Base-by-base conservation (phyloP, 2,113 vertebrate species). In the Dromaius novaehollandiae region DNA sequence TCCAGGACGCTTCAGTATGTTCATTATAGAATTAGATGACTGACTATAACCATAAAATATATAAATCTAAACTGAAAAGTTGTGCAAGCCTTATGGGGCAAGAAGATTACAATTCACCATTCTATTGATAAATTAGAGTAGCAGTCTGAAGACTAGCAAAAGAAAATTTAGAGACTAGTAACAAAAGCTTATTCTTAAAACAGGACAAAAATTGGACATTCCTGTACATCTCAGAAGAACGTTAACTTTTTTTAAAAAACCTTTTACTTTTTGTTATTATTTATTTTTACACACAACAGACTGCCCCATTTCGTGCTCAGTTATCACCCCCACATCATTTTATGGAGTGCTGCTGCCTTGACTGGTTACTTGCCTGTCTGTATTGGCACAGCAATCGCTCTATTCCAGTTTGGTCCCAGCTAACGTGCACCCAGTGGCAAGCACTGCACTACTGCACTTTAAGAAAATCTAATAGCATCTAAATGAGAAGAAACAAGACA, bases 151-250 rank as follows among this genome's bases (percentile, higher is more conserved):
- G 34, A 30, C 42, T 19, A 44, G 56, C 13, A 74, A 70, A 44
- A 70, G 25, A 60, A 76, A 86, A 65, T 9, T 38, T 28, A 75
- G 17, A 70, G 14, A 6, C 8, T 32, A n/a, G 32, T 56, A 56
- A 86, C 14, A 76, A 90, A 77, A 56, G 32, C 64, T 74, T 80
- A 16, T 42, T 82, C 56, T 86, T 48, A 48, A n/a, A 92, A 77
- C 8, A 56, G 11, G 9, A 69, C 7, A 46, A 28, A 56, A 79
- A n/a, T 42, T 56, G 2, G 24, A 42, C 64, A 50, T 16, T 77
- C 7, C 32, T 51, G 13, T 63, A 34, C 22, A 32, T 55, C 7
- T 89, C 70, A 84, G 51, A 84, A 60, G 8, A 38, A 13, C 1
- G 4, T 20, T 58, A 58, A 12, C 5, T 32, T 18, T 28, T 16